Base-by-base conservation (phyloP, 2,113 vertebrate species). In the Podarcis cretensis region DNA sequence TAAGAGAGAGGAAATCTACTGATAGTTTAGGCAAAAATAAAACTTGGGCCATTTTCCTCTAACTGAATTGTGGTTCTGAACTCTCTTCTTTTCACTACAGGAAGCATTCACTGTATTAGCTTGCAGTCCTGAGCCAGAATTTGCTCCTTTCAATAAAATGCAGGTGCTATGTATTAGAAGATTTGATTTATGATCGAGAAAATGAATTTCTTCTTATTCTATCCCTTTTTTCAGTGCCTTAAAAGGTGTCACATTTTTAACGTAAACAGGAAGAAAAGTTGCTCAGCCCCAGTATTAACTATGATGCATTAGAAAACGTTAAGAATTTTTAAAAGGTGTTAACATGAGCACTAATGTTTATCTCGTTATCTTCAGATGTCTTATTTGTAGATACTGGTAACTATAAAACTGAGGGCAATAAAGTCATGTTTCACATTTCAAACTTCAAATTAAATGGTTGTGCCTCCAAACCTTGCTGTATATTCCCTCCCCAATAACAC, bases 1-100 rank as follows among this genome's bases (percentile, higher is more conserved):
- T 93, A 89, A 86, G 74, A 73, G 43, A 59, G 78, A 74, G 27
- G 81, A 84, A 90, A 79, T 68, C 54, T 90, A 27, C 21, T 92
- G n/a, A 8, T 86, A 90, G 32, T 75, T 93, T 92, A n/a, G 35
- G 66, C 75, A 23, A 87, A 87, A 89, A 89, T 59, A 5, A 6
- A 69, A 74, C 90, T n/a, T 13, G 83, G 79, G 81, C 43, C 71
- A 43, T 90, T 90, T 89, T 57, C 13, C 59, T 40, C 32, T 76
- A 71, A 65, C 76, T 32, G 85, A 79, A 87, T 75, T 27, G n/a
- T 1, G 1, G 76, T 90, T 91, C 87, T 68, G 3, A 4, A 91
- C 81, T 2, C 10, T 73, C 27, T 90, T 89, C n/a, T 66, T 27
- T 80, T 3, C 76, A 37, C 89, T 0, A 63, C 85, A 25, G 75